A percentile compares a stretch with the other conserved stretches of the same genome.
Conservation (phyloP, 2,797 vertebrate species). For the Poecilia wingei region DNA sequence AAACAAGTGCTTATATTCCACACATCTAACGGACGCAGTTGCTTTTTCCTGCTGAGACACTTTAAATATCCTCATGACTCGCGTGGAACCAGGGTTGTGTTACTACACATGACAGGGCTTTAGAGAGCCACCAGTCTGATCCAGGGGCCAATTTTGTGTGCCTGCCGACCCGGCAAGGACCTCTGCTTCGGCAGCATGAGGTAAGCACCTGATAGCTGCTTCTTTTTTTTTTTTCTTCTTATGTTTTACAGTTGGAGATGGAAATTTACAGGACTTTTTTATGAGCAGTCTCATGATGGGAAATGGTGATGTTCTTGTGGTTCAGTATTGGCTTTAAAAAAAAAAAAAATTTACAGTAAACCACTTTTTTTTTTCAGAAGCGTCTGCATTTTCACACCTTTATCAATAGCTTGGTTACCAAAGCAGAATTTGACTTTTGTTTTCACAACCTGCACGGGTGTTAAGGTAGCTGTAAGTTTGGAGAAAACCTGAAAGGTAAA, state of each 20-base stretch:
- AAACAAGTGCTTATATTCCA: slow-evolving; percentile 60
- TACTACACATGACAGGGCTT: slow-evolving; percentile 59
- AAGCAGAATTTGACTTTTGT: slow-evolving; percentile 9
- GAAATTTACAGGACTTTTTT: not conserved
- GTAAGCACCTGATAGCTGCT: slow-evolving; percentile 61
- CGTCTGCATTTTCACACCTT: slow-evolving; percentile 8
- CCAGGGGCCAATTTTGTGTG: slow-evolving; percentile 38
- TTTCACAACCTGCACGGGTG: slow-evolving; percentile 7
- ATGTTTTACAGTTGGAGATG: not conserved
- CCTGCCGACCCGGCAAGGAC: slow-evolving; percentile 46
- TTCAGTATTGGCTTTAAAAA: slow-evolving; percentile 14
- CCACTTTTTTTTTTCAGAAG: slow-evolving; percentile 7
- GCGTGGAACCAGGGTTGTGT: slow-evolving; percentile 65
- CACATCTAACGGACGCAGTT: slow-evolving; percentile 44
- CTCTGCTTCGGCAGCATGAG: slow-evolving; percentile 60
- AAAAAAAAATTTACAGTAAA: not conserved
- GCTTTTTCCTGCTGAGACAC: slow-evolving; percentile 64
- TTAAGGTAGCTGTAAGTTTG: slow-evolving; percentile 6
- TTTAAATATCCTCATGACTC: slow-evolving; percentile 75
- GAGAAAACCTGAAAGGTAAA: slow-evolving; percentile 13
- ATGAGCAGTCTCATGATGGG: slow-evolving; percentile 3
- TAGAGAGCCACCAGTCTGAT: slow-evolving; percentile 59
- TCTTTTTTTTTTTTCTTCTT: not conserved
- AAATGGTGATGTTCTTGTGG: slow-evolving; percentile 5
- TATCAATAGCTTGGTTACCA: not conserved